A percentile compares a stretch with the other conserved stretches of the same genome.
These are phyloP conservation scores for Dicyrtomina minuta DNA, from an alignment of 2,888 invertebrate genomes.

Conservation along the genomic window DNA sequence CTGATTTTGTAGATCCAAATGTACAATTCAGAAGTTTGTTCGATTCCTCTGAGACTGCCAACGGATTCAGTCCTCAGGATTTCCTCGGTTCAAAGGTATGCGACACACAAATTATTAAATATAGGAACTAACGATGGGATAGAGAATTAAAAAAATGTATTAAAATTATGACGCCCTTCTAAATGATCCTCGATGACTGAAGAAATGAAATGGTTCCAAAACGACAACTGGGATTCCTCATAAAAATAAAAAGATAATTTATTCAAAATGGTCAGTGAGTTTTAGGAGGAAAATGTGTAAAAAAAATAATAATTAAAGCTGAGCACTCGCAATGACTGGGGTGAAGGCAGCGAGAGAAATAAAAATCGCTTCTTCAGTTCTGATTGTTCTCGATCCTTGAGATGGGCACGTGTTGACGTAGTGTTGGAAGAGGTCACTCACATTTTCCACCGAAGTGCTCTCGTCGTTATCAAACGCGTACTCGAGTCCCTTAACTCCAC, in stretches of 20 bases:
- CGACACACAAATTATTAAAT: no score
- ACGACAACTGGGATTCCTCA: no score
- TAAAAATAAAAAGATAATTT: no score
- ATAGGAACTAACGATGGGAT: no score
- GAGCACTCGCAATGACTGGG: constrained; percentile 40
- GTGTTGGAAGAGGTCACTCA: constrained; percentile 78
- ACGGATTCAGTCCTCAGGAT: constrained; percentile 56
- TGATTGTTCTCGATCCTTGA: constrained; percentile 91
- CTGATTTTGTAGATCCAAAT: constrained; percentile 53
- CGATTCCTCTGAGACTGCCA: constrained; percentile 52
- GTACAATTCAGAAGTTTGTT: constrained; percentile 54
- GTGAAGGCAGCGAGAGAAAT: constrained; percentile 61
- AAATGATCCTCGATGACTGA: no score
- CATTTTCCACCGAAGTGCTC: constrained; percentile 68
- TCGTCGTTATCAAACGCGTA: constrained; percentile 77
- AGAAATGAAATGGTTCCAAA: no score
- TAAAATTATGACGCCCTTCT: no score
- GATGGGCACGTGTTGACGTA: constrained; percentile 89
- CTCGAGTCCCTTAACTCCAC: constrained; percentile 91
- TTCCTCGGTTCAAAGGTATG: constrained; percentile 54
- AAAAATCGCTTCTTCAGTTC: constrained; percentile 92
- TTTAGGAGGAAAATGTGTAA: no score
- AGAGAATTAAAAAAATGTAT: no score
- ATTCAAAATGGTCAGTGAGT: no score
- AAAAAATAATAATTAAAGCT: neutral